A percentile compares a stretch with the other conserved stretches of the same genome.
Evolutionary conservation across 23 tunicate species (phyloP).

Genomic region (Halocynthia aurantium): DNA sequence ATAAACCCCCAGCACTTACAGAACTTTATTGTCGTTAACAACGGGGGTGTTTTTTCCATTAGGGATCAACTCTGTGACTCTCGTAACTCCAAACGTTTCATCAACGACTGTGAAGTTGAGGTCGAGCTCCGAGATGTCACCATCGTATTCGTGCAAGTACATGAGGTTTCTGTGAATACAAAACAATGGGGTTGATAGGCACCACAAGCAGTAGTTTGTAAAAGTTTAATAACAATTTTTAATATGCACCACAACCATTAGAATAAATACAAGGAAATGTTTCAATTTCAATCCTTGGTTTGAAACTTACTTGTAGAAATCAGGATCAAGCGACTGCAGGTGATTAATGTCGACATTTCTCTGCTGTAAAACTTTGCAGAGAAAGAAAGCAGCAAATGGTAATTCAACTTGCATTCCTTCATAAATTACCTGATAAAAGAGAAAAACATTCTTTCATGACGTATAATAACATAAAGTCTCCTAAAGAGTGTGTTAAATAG

Average conservation of each 20-base stretch:
- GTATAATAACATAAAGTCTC: too few species aligned
- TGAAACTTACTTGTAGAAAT: slow-evolving; percentile 62
- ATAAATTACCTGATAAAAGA: slow-evolving; percentile 48
- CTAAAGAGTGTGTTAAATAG: too few species aligned
- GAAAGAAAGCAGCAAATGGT: slow-evolving; percentile 82
- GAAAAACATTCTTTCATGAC: too few species aligned
- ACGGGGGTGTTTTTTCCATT: slow-evolving; percentile 55
- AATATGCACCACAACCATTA: not conserved
- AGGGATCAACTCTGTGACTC: slow-evolving; percentile 51
- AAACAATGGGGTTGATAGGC: not conserved
- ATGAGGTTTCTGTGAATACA: slow-evolving; percentile 52
- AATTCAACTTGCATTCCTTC: slow-evolving; percentile 87
- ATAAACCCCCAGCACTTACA: slow-evolving; percentile 6
- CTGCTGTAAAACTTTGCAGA: slow-evolving; percentile 53
- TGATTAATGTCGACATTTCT: slow-evolving; percentile 83
- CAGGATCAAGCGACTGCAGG: slow-evolving; percentile 82
- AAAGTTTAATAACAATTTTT: not conserved
- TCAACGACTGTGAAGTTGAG: slow-evolving; percentile 83
- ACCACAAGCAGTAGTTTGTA: not conserved
- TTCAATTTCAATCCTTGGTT: not conserved
- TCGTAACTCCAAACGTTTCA: slow-evolving; percentile 61
- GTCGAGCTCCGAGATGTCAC: slow-evolving; percentile 65
- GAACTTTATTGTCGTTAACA: slow-evolving; percentile 50
- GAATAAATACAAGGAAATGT: not conserved
- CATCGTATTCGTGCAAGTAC: slow-evolving; percentile 58